Evolutionary conservation across 2,888 invertebrate species (phyloP).

Genomic region (Danaus chrysippus): DNA sequence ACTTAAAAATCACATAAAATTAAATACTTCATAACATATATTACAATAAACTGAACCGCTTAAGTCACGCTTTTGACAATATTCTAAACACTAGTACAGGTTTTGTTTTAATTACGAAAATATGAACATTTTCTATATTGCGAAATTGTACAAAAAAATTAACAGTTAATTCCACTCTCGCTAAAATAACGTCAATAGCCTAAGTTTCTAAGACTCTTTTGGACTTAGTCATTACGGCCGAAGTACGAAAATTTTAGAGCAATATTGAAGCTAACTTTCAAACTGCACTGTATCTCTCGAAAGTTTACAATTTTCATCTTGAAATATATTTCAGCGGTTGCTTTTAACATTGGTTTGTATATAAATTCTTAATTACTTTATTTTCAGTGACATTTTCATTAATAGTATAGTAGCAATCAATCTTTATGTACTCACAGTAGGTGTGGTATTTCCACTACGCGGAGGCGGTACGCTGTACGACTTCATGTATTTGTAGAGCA

Average conservation of each 20-base stretch:
- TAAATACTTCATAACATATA: too few relatives aligned
- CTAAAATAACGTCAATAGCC: conserved; percentile 17
- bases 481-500: conserved; percentile 86
- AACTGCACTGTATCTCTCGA: too few relatives aligned
- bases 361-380: too few relatives aligned
- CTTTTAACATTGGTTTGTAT: too few relatives aligned
- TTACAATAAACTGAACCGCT: too few relatives aligned
- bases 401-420: background rate
- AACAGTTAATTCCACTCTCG: conserved; percentile 12
- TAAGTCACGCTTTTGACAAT: too few relatives aligned
- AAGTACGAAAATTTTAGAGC: conserved; percentile 10
- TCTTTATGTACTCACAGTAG: conserved; percentile 76
- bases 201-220: conserved; percentile 17
- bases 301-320: too few relatives aligned
- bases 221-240: conserved; percentile 8
- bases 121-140: background rate
- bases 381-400: too few relatives aligned
- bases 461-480: conserved; percentile 84
- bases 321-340: too few relatives aligned
- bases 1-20: too few relatives aligned
- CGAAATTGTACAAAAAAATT: conserved; percentile 16
- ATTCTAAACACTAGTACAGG: too few relatives aligned
- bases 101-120: too few relatives aligned
- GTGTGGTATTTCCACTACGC: conserved; percentile 79
- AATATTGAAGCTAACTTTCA: conserved; percentile 5